A percentile compares a stretch with the other conserved stretches of the same genome.
Evolutionary conservation across 1,140 invertebrate genomes (phyloP).

Genomic region (Macrobrachium rosenbergii): DNA sequence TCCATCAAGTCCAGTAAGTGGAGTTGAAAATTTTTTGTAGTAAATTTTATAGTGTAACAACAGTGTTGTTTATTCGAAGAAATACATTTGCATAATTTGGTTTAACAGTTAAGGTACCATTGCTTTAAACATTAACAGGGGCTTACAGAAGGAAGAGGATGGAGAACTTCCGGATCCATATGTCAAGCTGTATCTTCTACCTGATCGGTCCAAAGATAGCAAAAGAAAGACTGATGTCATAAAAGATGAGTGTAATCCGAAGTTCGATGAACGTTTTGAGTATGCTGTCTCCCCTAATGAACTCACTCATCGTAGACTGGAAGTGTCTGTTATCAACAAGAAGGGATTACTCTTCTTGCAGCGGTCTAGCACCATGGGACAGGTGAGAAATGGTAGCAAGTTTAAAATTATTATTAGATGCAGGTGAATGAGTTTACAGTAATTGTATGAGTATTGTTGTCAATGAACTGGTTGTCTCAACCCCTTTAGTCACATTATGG

Average conservation of each 20-base stretch:
- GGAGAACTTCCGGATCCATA: conserved; percentile 92
- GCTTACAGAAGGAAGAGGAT: conserved; percentile 88
- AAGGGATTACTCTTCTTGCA: conserved; percentile 76
- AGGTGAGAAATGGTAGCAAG: conserved; percentile 72
- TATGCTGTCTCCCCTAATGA: conserved; percentile 81
- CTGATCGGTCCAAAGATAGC: conserved; percentile 86
- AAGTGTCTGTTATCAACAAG: conserved; percentile 86
- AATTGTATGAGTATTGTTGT: not conserved
- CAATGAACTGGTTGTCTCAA: not conserved
- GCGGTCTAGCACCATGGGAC: conserved; percentile 83
- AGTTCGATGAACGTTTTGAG: conserved; percentile 92
- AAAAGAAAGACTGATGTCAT: conserved; percentile 88
- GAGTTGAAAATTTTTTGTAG: conserved; percentile 12
- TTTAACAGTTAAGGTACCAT: conserved; percentile 67
- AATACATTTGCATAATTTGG: conserved; percentile 70
- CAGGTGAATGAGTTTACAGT: not conserved
- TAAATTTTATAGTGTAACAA: too few species aligned
- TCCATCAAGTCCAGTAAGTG: conserved; percentile 90
- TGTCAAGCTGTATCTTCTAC: conserved; percentile 92
- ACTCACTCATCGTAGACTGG: conserved; percentile 78
- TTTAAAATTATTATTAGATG: not conserved
- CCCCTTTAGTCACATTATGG: too few species aligned
- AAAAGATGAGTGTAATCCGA: conserved; percentile 89
- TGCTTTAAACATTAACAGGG: conserved; percentile 69
- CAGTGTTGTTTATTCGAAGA: not conserved